Conservation (phyloP, 2,113 vertebrate species). For the Solenodon paradoxus region DNA sequence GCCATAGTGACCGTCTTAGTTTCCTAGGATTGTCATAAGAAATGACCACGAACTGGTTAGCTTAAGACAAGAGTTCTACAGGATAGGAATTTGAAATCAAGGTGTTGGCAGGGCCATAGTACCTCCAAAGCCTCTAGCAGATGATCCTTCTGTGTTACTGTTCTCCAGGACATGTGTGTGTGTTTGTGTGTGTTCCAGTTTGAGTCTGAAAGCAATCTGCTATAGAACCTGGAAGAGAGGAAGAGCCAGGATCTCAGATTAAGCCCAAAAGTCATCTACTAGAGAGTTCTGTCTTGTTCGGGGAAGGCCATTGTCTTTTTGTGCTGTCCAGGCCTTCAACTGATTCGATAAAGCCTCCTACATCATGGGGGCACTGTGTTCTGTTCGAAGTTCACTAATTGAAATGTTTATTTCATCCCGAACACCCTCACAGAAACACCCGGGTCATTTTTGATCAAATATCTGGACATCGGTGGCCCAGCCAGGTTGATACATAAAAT, state of each 20-base stretch:
- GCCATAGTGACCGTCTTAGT: background rate
- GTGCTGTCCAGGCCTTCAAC: too few species aligned
- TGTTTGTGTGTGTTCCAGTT: background rate
- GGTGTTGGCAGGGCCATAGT: background rate
- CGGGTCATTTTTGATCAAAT: background rate
- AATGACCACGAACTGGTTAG: background rate
- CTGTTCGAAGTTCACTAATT: background rate
- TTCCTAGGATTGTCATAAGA: background rate
- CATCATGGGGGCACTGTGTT: background rate
- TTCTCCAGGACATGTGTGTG: too few species aligned
- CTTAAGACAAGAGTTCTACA: background rate
- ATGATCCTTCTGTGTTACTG: background rate
- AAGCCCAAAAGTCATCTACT: background rate
- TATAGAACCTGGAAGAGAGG: background rate
- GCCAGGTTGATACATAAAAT: too few species aligned
- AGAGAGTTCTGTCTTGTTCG: background rate
- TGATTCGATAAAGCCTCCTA: background rate
- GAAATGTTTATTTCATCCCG: background rate
- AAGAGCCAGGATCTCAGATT: background rate
- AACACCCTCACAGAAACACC: background rate
- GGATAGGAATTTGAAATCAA: background rate
- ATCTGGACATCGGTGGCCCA: background rate
- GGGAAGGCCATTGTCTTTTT: background rate
- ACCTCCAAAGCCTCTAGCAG: background rate
- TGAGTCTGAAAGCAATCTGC: background rate